Base-by-base conservation (phyloP, 2,797 vertebrate species). In the Notolepis coatsorum region DNA sequence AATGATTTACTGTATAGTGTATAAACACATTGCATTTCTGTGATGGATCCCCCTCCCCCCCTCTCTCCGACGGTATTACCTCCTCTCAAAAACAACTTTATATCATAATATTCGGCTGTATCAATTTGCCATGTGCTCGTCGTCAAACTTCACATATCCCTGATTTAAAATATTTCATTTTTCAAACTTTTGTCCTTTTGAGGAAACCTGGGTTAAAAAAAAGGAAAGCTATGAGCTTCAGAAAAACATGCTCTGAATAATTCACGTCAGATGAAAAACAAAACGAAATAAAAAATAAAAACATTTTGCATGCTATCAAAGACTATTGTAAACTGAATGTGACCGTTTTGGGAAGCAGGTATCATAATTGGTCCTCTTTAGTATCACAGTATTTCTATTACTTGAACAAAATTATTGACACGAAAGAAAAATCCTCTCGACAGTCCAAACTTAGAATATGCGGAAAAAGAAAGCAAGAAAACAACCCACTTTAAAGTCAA, bases 371-470 rank as follows among this genome's bases (percentile, higher is more conserved):
- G 50, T 65, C 25, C 9, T 68, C 55, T 71, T 85, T 74, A 85
- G 77, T 76, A 63, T 10, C 6, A 61, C 28, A 58, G 79, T 82
- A 79, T 75, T 67, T 69, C 54, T 70, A 73, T 61, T 61, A 55
- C 41, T 41, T 48, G 20, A 52, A 60, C 25, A 47, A 53, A 37
- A 67, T 77, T 67, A 75, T 68, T 60, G 21, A 21, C 56, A 74
- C 58, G n/a, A 56, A 48, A 62, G 39, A 42, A 31, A 42, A 21
- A 68, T 57, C 13, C 13, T 41, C n/a, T n/a, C n/a, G n/a, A n/a
- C n/a, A n/a, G 54, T 9, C 37, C 2, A 33, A 46, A 42, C 41
- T 42, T 8, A 53, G 46, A 55, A 61, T 12, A 53, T 4, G 15
- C 63, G 13, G 2, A 54, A 56, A 24, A 68, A 49, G 25, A 52